Conservation (phyloP, 2,797 vertebrate species). For the Gymnodraco acuticeps region DNA sequence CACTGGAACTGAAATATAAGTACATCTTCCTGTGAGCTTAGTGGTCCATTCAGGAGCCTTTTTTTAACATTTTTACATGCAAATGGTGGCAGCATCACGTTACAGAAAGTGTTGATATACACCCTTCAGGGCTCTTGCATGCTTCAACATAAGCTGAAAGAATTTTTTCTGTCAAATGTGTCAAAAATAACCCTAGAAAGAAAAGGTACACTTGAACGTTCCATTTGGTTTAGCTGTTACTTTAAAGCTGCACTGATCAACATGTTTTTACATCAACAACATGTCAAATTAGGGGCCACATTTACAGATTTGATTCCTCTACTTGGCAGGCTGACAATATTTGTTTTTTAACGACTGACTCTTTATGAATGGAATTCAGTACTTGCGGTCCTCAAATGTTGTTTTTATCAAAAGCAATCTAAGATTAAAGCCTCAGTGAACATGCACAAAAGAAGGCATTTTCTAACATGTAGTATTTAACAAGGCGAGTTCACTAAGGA, state of each 20-base stretch:
- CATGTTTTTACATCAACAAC: neutral
- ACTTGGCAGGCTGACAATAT: neutral
- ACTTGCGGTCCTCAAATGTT: neutral
- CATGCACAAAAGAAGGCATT: slow-evolving; percentile 18
- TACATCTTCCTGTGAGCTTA: slow-evolving; percentile 12
- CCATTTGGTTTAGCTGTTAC: neutral
- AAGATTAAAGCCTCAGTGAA: neutral
- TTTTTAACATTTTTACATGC: slow-evolving; percentile 2
- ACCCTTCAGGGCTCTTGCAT: neutral
- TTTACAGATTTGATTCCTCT: neutral
- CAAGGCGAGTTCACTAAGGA: slow-evolving; percentile 41
- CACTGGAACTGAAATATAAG: slow-evolving; percentile 31
- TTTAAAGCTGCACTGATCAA: neutral
- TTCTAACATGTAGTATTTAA: slow-evolving; percentile 57
- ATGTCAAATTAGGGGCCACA: too few species aligned
- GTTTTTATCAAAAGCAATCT: neutral
- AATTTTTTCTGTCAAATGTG: neutral
- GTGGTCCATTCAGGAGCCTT: neutral
- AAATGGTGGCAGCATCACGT: neutral
- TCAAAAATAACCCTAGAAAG: neutral
- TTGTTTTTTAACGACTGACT: neutral
- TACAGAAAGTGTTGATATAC: neutral
- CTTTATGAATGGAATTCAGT: neutral
- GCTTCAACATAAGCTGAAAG: neutral
- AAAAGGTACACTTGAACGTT: neutral